Evolutionary conservation across 2,888 invertebrate species (phyloP).

Genomic region (Tetropium fuscum): DNA sequence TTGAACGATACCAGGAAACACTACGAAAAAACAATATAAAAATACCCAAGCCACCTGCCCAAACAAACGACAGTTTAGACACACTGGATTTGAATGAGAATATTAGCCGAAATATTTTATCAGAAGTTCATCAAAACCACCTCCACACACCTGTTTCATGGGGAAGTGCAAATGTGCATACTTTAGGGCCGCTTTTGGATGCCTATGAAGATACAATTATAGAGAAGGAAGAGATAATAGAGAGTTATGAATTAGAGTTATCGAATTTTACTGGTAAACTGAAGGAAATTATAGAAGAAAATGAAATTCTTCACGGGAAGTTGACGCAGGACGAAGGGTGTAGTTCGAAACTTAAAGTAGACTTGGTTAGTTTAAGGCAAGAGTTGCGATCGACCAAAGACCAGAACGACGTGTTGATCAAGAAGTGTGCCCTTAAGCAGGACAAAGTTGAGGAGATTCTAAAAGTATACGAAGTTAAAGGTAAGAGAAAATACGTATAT

Average conservation of each 20-base stretch:
- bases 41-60: conserved; percentile 37
- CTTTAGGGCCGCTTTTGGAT: conserved; percentile 78
- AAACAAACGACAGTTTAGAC: conserved; percentile 28
- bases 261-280: conserved; percentile 78
- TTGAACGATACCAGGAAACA: conserved; percentile 82
- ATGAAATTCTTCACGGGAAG: conserved; percentile 72
- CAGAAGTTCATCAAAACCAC: conserved; percentile 61
- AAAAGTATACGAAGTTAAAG: conserved; percentile 79
- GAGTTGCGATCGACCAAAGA: conserved; percentile 61
- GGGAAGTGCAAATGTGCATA: conserved; percentile 72
- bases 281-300: conserved; percentile 78
- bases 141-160: conserved; percentile 68
- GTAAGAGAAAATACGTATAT: too few relatives aligned
- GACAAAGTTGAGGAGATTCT: conserved; percentile 80
- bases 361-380: conserved; percentile 64
- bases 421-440: conserved; percentile 78
- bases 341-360: conserved; percentile 64
- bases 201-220: conserved; percentile 83
- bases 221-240: conserved; percentile 80
- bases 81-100: conserved; percentile 13
- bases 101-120: conserved; percentile 40
- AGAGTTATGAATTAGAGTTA: conserved; percentile 78
- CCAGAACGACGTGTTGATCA: conserved; percentile 67
- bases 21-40: conserved; percentile 64
- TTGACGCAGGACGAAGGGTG: conserved; percentile 66